Evolutionary conservation across 2,888 invertebrate species (phyloP), one percentile per base, ranked within the genome.

Genomic region (Tenthredo distinguenda): DNA sequence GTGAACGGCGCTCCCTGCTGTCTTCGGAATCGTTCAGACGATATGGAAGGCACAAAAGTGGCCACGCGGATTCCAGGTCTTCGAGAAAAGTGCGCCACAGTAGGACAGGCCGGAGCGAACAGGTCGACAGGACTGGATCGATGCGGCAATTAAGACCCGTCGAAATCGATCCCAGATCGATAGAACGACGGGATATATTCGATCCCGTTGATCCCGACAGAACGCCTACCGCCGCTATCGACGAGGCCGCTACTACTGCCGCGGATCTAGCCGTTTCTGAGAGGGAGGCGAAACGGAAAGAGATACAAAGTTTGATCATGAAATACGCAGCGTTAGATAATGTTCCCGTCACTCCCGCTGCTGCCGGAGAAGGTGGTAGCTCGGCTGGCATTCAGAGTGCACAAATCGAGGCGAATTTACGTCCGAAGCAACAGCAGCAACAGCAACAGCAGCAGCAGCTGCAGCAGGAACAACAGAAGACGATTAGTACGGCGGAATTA

Each of bases 241-340:
- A 92, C 85, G 95, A 95, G 87, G 94, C 94, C 87, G 91, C 91
- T 5, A 92, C 93, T 15, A 92, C 92, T 10, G 94, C 95, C 26
- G 94, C 95, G 12, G 96, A 96, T 91, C 94, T 94, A 87, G 94
- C 95, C 37, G 93, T 96, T 77, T 95, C 95, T 88, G 97, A 98
- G 88, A 95, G 98, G 72, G 97, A 97, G 92, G 96, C 96, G 12
- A 96, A 96, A 89, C 95, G 98, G 58, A 97, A 97, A 91, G 98
- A 98, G 91, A 97, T 97, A 86, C 97, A 97, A 92, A 96, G 96
- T 90, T 94, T 98, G 86, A 97, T 97, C 87, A 95, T 96, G 95
- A 98, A 97, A 92, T 98, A 98, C 92, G 96, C 97, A 47, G 97
- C 97, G 74, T 94, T 97, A 88, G 97, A 97, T 90, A 97, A 97